Evolutionary conservation across 2,888 invertebrate genomes (phyloP), one percentile per base, ranked within the genome.

Genomic region (Tridacna crocea): DNA sequence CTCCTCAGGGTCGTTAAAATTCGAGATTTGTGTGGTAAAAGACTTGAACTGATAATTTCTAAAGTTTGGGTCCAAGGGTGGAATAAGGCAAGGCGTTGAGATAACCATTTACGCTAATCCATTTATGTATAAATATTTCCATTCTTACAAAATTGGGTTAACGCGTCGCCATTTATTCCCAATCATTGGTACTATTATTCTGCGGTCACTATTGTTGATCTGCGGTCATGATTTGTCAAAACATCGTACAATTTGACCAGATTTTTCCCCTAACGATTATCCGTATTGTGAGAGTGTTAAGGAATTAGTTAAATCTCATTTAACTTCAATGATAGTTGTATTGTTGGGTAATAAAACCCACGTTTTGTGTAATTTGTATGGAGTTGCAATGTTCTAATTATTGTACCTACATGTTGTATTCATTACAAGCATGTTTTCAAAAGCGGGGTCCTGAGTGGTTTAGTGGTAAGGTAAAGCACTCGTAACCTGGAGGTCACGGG

Each of bases 91-190:
- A 46, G 70, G 70, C 68, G 46, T 70, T 17, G 22, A 51, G 22
- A 70, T 26, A 70, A 51, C 70, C 51, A 70, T 70, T 70, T 47
- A 70, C n/a, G 61, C n/a, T 81, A 81, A 81, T 81, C 79, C 80
- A 68, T 26, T 77, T 65, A 75, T 79, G 63, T 80, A 55, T 77
- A 84, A 80, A 80, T 82, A 80, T 82, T 84, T 76, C 65, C 58
- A 74, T 75, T 77, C 75, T 80, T 65, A 79, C 80, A 84, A 82
- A n/a, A 70, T 47, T 46, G 47, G 70, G 70, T 70, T 70, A 70
- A 26, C 55, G 24, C 48, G n/a, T 47, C 36, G 51, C 55, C 51
- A 70, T 70, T 70, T 70, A 51, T 22, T 12, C 3, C 70, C 51
- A 51, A 51, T 70, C 51, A 70, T 36, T 22, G 70, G 24, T n/a